Evolutionary conservation across 2,113 vertebrate species (phyloP).

Genomic region (Callospermophilus lateralis): DNA sequence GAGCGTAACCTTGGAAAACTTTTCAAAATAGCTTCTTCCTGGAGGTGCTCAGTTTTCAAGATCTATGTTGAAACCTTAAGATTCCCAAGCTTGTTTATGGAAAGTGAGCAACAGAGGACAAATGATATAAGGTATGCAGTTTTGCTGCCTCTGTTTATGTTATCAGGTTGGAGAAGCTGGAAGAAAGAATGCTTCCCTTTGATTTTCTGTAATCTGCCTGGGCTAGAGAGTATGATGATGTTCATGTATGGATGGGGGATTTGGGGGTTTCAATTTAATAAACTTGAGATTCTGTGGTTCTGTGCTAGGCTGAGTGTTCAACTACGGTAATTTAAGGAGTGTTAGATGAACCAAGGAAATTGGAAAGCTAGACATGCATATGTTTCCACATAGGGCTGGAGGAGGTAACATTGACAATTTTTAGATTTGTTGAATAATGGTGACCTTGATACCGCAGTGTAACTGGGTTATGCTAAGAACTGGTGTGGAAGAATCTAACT

Average conservation of each 20-base stretch:
- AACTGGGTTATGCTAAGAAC: not conserved
- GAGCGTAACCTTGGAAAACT: conserved; percentile 70
- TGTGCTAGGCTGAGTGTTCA: not conserved
- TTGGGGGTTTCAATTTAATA: not conserved
- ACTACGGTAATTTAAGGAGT: not conserved
- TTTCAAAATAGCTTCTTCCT: conserved; percentile 28
- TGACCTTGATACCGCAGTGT: not conserved
- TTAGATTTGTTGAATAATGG: not conserved
- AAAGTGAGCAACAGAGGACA: conserved; percentile 5
- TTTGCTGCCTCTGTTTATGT: conserved; percentile 36
- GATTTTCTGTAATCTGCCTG: not conserved
- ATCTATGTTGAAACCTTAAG: conserved; percentile 28
- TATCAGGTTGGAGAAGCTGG: conserved; percentile 26
- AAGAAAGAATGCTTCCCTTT: not conserved
- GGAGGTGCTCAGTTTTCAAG: conserved; percentile 39
- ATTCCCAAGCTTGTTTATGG: conserved; percentile 40
- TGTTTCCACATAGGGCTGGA: not conserved
- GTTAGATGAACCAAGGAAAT: not conserved
- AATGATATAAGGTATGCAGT: not conserved
- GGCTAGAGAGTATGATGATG: not conserved
- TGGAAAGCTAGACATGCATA: conserved; percentile 11
- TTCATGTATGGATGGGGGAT: not conserved
- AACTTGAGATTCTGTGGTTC: not conserved
- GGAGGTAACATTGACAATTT: not conserved
- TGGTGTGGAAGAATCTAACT: not conserved